A percentile compares a stretch with the other conserved stretches of the same genome.
Evolutionary conservation across 2,888 invertebrate species (phyloP).

Genomic region (Hypomecis punctinalis): DNA sequence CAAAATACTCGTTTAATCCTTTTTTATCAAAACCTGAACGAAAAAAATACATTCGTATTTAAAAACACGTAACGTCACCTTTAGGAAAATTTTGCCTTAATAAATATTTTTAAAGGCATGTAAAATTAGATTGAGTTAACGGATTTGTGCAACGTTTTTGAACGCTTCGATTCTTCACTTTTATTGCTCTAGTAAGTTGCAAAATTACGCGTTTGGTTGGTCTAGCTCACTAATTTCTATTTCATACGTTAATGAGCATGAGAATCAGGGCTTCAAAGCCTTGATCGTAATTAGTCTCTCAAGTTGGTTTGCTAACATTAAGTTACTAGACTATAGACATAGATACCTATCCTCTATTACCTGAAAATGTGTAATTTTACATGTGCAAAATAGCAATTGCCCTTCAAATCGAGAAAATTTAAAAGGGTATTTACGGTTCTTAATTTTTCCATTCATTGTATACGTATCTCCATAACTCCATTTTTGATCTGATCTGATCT

Average conservation of each 20-base stretch:
- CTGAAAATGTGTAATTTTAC: no score
- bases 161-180: slow-evolving; percentile 46
- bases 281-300: slow-evolving; percentile 2
- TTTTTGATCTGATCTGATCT: no score
- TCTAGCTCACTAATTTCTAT: slow-evolving; percentile 28
- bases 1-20: slow-evolving; percentile 38
- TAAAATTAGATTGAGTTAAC: slow-evolving; percentile 52
- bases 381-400: no score
- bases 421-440: no score
- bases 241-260: slow-evolving; percentile 36
- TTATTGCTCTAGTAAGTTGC: slow-evolving; percentile 43
- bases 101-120: slow-evolving; percentile 42
- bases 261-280: slow-evolving; percentile 17
- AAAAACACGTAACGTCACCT: no score
- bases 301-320: neutral
- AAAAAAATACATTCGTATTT: neutral
- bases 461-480: no score
- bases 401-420: no score
- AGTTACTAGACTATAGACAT: neutral
- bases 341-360: neutral
- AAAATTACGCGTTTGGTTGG: slow-evolving; percentile 31
- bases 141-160: slow-evolving; percentile 53
- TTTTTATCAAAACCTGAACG: neutral
- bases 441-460: no score
- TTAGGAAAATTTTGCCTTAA: no score